phyloP scores from a whole-genome alignment of 2,113 vertebrate species.

The Pterocles burchelli region DNA sequence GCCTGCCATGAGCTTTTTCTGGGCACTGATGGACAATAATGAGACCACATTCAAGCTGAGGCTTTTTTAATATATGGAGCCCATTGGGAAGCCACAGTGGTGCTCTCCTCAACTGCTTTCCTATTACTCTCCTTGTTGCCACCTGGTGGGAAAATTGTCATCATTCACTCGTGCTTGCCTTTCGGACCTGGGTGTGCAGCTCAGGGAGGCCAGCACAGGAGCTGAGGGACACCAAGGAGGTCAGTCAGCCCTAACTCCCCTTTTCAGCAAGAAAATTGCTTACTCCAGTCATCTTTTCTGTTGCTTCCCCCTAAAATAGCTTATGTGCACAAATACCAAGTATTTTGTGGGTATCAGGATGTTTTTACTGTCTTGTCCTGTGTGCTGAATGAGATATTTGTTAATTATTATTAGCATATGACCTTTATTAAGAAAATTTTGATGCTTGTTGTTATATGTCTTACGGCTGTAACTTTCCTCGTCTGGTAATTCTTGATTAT shows the following conservation, averaged over 20 bases:
- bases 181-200: neutral
- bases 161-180: neutral
- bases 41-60: neutral
- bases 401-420: neutral
- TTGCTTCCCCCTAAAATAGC: neutral
- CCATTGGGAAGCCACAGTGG: neutral
- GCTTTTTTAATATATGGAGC: neutral
- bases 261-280: neutral
- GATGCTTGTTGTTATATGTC: neutral
- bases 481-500: neutral
- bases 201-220: neutral
- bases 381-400: neutral
- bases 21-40: neutral
- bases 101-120: neutral
- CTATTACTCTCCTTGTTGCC: neutral
- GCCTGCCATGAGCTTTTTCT: neutral
- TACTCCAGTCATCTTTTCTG: neutral
- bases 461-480: neutral
- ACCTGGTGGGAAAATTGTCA: neutral
- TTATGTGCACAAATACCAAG: neutral
- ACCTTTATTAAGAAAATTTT: neutral
- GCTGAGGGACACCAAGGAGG: neutral
- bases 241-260: accelerated
- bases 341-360: neutral
- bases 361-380: neutral